These are phyloP conservation scores for Trichopoda pennipes DNA, from an alignment of 2,888 invertebrate species.

Conservation along the genomic window DNA sequence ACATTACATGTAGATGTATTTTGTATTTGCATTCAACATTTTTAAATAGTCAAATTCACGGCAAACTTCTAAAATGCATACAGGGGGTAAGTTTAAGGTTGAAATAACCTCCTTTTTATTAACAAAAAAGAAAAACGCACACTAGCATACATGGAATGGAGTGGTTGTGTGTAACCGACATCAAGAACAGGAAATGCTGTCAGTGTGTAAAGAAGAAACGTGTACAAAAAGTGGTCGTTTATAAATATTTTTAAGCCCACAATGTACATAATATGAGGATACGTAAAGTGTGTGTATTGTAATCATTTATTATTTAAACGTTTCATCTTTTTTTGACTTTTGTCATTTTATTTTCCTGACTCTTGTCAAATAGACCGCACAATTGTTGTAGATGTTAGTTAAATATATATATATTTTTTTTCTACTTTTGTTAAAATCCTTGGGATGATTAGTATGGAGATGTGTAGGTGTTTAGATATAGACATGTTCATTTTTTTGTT, in stretches of 20 bases:
- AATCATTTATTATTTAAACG: constrained; percentile 39
- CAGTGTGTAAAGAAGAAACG: not conserved
- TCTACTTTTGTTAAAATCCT: constrained; percentile 19
- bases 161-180: constrained; percentile 19
- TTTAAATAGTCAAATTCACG: constrained; percentile 15
- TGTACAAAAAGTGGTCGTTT: constrained; percentile 37
- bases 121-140: not conserved
- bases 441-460: not conserved
- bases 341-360: constrained; percentile 38
- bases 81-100: constrained; percentile 46
- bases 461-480: not conserved
- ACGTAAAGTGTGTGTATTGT: not conserved
- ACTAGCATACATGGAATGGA: not conserved
- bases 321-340: constrained; percentile 8
- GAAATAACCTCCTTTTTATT: constrained; percentile 9
- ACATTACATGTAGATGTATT: not conserved
- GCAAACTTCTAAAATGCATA: constrained; percentile 14
- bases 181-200: constrained; percentile 39
- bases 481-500: not conserved
- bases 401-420: constrained; percentile 24
- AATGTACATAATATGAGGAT: not conserved
- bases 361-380: constrained; percentile 49
- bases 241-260: constrained; percentile 24
- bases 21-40: constrained; percentile 1
- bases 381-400: constrained; percentile 29